A percentile compares a stretch with the other conserved stretches of the same genome.
Conservation (phyloP, 1,140 invertebrate species). For the Hylaeus anthracinus region DNA sequence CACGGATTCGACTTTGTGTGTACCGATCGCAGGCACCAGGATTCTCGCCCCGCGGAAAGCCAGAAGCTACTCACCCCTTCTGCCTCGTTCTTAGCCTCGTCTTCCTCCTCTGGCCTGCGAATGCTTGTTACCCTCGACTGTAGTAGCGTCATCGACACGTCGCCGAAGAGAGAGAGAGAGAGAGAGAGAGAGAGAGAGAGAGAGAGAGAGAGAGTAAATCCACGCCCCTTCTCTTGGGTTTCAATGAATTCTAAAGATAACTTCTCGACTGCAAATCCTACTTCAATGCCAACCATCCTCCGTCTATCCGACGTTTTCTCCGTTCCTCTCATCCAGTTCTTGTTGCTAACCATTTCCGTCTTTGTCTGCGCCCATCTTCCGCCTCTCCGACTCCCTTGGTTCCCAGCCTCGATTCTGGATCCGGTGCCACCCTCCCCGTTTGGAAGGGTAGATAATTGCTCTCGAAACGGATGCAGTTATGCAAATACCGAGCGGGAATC, state of each 20-base stretch:
- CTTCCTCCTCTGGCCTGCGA: background rate
- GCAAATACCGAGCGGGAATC: constrained; percentile 61
- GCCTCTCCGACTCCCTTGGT: background rate
- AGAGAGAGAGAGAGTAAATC: constrained; percentile 4
- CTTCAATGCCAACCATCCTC: constrained; percentile 22
- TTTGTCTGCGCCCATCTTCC: background rate
- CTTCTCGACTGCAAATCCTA: constrained; percentile 56
- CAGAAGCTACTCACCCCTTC: background rate
- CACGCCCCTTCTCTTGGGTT: constrained; percentile 45
- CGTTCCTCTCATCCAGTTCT: constrained; percentile 16
- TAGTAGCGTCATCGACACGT: constrained; percentile 56
- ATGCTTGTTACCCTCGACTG: constrained; percentile 36
- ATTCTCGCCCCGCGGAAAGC: constrained; percentile 18
- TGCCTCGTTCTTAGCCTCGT: background rate
- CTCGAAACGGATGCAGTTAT: constrained; percentile 64
- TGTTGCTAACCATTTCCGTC: constrained; percentile 30
- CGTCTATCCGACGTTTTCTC: background rate
- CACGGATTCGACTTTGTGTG: background rate
- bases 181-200: too few species aligned
- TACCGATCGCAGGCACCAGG: background rate
- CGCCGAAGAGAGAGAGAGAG: background rate
- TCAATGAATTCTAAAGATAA: constrained; percentile 74
- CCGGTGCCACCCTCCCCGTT: background rate
- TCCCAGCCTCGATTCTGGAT: constrained; percentile 1
- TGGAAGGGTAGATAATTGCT: constrained; percentile 52